Base-by-base conservation (phyloP, 2,113 vertebrate species). In the Thinocorus orbignyianus region DNA sequence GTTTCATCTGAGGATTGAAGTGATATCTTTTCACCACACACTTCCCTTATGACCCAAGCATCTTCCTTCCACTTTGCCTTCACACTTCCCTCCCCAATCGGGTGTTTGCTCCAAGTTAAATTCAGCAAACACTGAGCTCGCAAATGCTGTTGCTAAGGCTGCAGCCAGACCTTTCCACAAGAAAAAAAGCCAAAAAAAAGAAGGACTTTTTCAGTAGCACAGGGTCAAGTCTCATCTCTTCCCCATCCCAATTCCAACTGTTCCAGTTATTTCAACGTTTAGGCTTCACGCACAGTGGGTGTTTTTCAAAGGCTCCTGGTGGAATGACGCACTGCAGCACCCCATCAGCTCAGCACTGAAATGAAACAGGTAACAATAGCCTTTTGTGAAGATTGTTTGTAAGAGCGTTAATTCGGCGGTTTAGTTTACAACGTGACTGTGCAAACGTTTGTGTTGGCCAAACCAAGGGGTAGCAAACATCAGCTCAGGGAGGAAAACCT, bases 11-110 rank as follows among this genome's bases (percentile, higher is more conserved):
- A 68, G 61, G 62, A 20, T 0, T 51, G 65, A 23, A 23, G 82
- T 16, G 77, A 13, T 90, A 72, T 95, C 91, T 92, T 37, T 65
- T 16, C 76, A 37, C 51, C 51, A 14, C 95, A 96, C 46, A 37
- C 71, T 96, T 96, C 95, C 97, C 77, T 41, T 68, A n/a, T 33
- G 65, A 90, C 6, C 62, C 78, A 54, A 91, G 62, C 46, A n/a
- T 54, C 87, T 82, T 66, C 92, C 94, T 96, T 65, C 78, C 92
- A 51, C 13, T 49, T 83, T 51, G 52, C 70, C 57, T 81, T 73
- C 90, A 28, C 58, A 5, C 42, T 95, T 81, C 86, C 93, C 90
- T 55, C 37, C 72, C 58, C 6, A 6, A 4, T 9, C 2, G 17
- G 3, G 28, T 31, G 16, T 52, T 64, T 73, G 74, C 79, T 92